Conservation (phyloP, 2,797 vertebrate species). For the Enteromius fasciolatus region DNA sequence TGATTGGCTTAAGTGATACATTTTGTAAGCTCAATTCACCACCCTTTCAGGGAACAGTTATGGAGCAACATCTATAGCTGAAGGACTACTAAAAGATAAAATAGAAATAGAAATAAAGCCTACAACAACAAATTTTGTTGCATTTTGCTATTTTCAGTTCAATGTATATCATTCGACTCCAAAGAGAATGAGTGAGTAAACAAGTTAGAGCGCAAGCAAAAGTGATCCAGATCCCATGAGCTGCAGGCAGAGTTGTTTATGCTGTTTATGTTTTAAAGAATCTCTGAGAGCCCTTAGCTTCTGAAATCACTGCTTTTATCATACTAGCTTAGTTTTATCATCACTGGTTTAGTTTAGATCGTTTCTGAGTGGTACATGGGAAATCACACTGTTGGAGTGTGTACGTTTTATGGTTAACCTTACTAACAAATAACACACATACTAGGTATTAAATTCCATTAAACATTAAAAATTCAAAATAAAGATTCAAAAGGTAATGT, state of each 20-base stretch:
- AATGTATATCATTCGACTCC: not conserved
- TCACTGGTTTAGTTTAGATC: not conserved
- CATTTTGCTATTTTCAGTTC: not conserved
- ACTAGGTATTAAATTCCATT: not conserved
- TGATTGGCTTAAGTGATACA: not conserved
- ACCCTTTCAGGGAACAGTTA: not conserved
- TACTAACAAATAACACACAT: not conserved
- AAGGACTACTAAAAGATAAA: not conserved
- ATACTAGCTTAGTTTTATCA: conserved; percentile 10
- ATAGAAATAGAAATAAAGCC: too few relatives aligned
- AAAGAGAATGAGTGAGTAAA: not conserved
- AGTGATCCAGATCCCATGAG: not conserved
- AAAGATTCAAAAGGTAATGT: not conserved
- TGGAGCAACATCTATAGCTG: not conserved
- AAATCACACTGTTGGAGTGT: not conserved
- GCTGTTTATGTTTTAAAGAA: conserved; percentile 23
- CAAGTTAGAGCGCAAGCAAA: not conserved
- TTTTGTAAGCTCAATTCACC: not conserved
- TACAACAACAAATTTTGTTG: not conserved
- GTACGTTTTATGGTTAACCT: not conserved
- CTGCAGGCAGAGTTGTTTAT: not conserved
- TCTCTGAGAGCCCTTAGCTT: conserved; percentile 14
- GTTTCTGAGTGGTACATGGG: conserved; percentile 1
- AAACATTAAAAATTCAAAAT: not conserved
- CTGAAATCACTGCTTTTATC: conserved; percentile 6